Evolutionary conservation across 2,888 invertebrate species (phyloP).

Genomic region (Trachelus tabidus): DNA sequence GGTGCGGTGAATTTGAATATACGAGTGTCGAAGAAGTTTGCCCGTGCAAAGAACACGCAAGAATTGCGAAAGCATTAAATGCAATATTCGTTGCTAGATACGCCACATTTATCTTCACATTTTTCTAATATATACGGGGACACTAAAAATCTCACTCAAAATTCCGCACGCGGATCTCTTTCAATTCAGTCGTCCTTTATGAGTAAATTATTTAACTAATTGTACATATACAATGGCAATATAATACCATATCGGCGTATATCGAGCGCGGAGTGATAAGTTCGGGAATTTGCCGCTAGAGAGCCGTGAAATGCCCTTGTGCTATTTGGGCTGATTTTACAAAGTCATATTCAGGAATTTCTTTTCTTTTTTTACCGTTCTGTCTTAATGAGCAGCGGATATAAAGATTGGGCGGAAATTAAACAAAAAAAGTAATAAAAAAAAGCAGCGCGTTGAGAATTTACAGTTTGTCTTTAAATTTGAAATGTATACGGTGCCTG

Average conservation of each 20-base stretch:
- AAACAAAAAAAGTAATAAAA: not conserved
- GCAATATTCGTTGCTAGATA: conserved; percentile 3
- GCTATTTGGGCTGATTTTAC: not conserved
- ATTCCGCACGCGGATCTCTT: not conserved
- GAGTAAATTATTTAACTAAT: conserved; percentile 7
- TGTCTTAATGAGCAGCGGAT: not conserved
- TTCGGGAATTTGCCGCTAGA: not conserved
- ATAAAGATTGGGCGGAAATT: not conserved
- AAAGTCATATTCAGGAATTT: not conserved
- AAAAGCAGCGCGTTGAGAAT: not conserved
- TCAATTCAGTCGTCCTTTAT: conserved; percentile 9
- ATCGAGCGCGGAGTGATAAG: not conserved
- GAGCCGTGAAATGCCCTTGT: not conserved
- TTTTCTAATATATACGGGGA: not conserved
- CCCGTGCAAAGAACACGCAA: not conserved
- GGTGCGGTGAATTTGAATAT: not conserved
- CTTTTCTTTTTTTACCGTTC: not conserved
- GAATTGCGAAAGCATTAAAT: not conserved
- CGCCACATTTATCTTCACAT: not conserved
- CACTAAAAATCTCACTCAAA: conserved; percentile 3
- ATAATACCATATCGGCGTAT: not conserved
- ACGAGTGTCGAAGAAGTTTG: not conserved
- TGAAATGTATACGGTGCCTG: not conserved
- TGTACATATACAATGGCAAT: not conserved
- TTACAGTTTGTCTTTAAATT: not conserved